Evolutionary conservation across 2,113 vertebrate species (phyloP).

Genomic region (Rhinolophus ferrumequinum): DNA sequence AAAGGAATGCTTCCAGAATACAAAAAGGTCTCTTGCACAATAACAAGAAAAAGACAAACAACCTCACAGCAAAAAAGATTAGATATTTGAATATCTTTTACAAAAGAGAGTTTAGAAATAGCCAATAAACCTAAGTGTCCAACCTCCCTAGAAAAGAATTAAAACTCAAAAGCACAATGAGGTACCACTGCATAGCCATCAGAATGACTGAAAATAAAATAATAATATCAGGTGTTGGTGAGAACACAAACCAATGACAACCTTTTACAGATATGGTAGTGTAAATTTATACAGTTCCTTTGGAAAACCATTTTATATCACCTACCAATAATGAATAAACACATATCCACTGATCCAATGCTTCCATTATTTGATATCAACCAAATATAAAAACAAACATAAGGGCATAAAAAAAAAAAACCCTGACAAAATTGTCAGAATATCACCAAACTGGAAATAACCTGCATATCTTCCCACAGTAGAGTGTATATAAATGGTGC

Average conservation of each 20-base stretch:
- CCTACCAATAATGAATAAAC: background rate
- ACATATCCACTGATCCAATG: background rate
- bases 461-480: background rate
- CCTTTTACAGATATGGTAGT: background rate
- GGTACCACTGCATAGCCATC: fast-evolving
- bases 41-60: background rate
- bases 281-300: background rate
- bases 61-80: background rate
- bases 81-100: background rate
- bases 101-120: background rate
- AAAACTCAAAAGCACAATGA: background rate
- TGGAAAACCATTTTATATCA: background rate
- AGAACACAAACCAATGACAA: background rate
- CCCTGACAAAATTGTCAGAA: background rate
- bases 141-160: background rate
- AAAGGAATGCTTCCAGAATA: background rate
- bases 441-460: background rate
- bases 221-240: background rate
- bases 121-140: background rate
- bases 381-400: background rate
- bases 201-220: background rate
- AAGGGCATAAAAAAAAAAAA: background rate
- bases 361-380: background rate
- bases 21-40: background rate
- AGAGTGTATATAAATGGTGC: background rate